phyloP scores from a whole-genome alignment of 2,797 vertebrate genomes.

The Botia almorhae region DNA sequence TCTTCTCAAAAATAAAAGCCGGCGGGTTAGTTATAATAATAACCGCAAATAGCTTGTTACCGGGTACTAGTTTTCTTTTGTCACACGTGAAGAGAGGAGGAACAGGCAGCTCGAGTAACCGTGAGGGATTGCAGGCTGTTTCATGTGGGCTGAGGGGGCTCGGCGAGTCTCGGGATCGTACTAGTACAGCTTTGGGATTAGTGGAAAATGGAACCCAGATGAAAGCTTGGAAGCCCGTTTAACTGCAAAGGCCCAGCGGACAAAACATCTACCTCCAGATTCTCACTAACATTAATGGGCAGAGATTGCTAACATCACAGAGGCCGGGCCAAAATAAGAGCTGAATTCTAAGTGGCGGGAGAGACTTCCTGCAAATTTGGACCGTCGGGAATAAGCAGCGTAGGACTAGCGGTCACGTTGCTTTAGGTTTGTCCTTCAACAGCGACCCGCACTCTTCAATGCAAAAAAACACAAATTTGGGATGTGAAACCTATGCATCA shows the following conservation, averaged over 20 bases:
- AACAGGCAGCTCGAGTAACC: constrained; percentile 52
- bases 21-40: constrained; percentile 29
- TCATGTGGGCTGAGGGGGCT: constrained; percentile 57
- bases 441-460: not conserved
- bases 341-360: constrained; percentile 32
- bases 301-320: constrained; percentile 26
- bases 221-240: constrained; percentile 49
- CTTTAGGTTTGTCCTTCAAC: constrained; percentile 13
- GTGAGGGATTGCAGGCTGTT: constrained; percentile 58
- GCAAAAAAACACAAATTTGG: not conserved
- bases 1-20: constrained; percentile 39
- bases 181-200: constrained; percentile 61
- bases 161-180: constrained; percentile 56
- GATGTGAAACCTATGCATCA: constrained; percentile 5
- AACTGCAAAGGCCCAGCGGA: constrained; percentile 35
- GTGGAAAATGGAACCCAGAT: constrained; percentile 62
- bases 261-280: constrained; percentile 43
- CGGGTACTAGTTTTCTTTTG: constrained; percentile 43
- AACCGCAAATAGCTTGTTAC: constrained; percentile 37
- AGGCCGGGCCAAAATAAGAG: constrained; percentile 36
- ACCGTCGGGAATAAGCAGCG: constrained; percentile 10
- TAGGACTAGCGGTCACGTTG: constrained; percentile 31
- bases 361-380: constrained; percentile 28
- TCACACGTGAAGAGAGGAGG: constrained; percentile 32
- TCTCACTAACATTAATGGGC: constrained; percentile 37